Evolutionary conservation across 2,888 invertebrate species (phyloP).

Genomic region (Melieria picta): DNA sequence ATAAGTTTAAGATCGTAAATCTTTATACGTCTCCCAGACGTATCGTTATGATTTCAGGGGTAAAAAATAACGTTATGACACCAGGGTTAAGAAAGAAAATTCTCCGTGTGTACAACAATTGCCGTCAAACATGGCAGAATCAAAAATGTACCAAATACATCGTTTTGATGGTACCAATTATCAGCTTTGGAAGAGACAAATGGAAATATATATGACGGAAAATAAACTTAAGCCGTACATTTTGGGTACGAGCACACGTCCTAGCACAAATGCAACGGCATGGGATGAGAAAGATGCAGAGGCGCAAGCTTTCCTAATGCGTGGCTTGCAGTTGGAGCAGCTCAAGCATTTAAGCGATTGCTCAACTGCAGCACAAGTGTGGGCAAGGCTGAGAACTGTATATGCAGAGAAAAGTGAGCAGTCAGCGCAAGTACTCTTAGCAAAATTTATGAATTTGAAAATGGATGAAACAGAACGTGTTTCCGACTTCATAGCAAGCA

Average conservation of each 20-base stretch:
- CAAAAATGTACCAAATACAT: slow-evolving; percentile 36
- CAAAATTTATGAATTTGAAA: slow-evolving; percentile 41
- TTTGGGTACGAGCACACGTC: slow-evolving; percentile 32
- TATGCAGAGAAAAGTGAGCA: slow-evolving; percentile 41
- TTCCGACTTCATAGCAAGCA: slow-evolving; percentile 38
- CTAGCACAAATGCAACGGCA: slow-evolving; percentile 13
- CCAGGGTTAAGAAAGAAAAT: not conserved
- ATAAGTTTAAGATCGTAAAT: too few relatives aligned
- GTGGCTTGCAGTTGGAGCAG: slow-evolving; percentile 39
- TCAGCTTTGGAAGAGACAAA: slow-evolving; percentile 34
- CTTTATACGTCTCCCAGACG: too few relatives aligned
- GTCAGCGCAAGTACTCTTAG: slow-evolving; percentile 38
- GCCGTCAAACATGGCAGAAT: slow-evolving; percentile 30
- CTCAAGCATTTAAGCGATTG: slow-evolving; percentile 42
- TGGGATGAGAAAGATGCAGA: slow-evolving; percentile 43
- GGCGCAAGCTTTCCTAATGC: slow-evolving; percentile 41
- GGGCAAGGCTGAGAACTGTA: slow-evolving; percentile 40
- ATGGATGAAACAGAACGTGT: slow-evolving; percentile 37
- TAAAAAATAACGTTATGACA: too few relatives aligned
- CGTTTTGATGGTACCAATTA: slow-evolving; percentile 36
- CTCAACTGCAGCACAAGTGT: slow-evolving; percentile 40
- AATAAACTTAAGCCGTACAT: slow-evolving; percentile 41
- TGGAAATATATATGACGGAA: slow-evolving; percentile 42
- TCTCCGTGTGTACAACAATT: not conserved
- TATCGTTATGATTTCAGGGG: too few relatives aligned